Conservation (phyloP, 1,140 invertebrate genomes). For the Samia ricini region DNA sequence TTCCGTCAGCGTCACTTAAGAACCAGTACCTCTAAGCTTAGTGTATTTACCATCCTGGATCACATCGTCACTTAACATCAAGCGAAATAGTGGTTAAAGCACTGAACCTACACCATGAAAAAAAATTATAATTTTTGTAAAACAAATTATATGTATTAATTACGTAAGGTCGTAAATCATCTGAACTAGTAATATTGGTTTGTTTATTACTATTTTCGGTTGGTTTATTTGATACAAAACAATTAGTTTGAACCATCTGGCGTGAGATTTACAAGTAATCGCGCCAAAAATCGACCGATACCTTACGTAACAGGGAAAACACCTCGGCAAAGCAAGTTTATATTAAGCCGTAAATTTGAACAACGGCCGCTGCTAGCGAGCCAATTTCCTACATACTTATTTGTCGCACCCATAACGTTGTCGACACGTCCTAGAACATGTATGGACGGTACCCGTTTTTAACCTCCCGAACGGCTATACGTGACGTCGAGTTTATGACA, state of each 20-base stretch:
- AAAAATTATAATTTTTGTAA: no score
- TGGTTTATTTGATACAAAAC: not conserved
- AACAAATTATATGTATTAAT: no score
- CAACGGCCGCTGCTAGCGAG: constrained; percentile 29
- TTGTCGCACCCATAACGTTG: constrained; percentile 28
- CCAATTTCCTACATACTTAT: constrained; percentile 48
- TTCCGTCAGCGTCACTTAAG: no score
- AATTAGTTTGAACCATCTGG: not conserved
- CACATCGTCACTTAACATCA: no score
- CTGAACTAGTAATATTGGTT: no score
- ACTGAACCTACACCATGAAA: no score
- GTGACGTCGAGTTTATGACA: constrained; percentile 36
- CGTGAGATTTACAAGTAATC: not conserved
- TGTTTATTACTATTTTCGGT: no score
- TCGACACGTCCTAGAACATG: constrained; percentile 14
- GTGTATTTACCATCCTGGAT: no score
- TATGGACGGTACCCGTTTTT: constrained; percentile 19
- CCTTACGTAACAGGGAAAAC: constrained; percentile 27
- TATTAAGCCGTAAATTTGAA: constrained; percentile 50
- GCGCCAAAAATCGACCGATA: constrained; percentile 14
- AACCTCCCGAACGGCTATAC: constrained; percentile 32
- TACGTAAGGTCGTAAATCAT: no score
- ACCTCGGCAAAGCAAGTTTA: constrained; percentile 37
- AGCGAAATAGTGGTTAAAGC: no score
- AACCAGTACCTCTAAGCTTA: no score